phyloP scores from a whole-genome alignment of 2,797 vertebrate species.

The Takifugu rubripes region DNA sequence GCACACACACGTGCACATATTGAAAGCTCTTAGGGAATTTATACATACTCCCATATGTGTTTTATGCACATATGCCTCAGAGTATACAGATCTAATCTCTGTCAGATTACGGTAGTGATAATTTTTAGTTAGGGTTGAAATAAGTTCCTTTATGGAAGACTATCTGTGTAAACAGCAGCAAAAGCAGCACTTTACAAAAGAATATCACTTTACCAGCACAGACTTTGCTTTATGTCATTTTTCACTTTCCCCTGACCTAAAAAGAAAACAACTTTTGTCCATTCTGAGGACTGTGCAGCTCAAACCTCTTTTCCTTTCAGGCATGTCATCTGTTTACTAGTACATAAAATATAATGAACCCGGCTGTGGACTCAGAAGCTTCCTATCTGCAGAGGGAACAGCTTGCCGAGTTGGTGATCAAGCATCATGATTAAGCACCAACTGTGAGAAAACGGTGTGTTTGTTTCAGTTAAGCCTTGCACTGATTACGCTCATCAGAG shows the following conservation, averaged over 20 bases:
- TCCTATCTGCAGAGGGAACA: constrained; percentile 53
- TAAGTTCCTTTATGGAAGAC: constrained; percentile 52
- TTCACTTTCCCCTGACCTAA: neutral
- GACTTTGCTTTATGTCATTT: neutral
- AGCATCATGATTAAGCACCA: constrained; percentile 74
- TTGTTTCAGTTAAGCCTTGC: constrained; percentile 63
- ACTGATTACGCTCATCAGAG: constrained; percentile 69
- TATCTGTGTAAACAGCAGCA: constrained; percentile 33
- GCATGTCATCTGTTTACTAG: constrained; percentile 57
- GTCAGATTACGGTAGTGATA: neutral
- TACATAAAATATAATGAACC: constrained; percentile 63
- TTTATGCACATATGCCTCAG: too few species aligned
- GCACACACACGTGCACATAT: too few species aligned
- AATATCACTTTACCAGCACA: neutral
- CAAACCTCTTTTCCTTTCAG: constrained; percentile 37
- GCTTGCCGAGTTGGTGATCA: constrained; percentile 73
- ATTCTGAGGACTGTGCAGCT: constrained; percentile 10
- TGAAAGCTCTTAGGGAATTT: too few species aligned
- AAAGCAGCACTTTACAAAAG: neutral
- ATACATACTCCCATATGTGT: too few species aligned
- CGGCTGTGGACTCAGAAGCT: constrained; percentile 43
- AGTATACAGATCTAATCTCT: too few species aligned
- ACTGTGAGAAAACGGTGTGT: constrained; percentile 67
- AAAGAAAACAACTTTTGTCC: neutral
- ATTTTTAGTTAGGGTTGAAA: constrained; percentile 2